These are phyloP conservation scores for Osmerus mordax DNA, from an alignment of 2,113 vertebrate species.

Conservation along the genomic window DNA sequence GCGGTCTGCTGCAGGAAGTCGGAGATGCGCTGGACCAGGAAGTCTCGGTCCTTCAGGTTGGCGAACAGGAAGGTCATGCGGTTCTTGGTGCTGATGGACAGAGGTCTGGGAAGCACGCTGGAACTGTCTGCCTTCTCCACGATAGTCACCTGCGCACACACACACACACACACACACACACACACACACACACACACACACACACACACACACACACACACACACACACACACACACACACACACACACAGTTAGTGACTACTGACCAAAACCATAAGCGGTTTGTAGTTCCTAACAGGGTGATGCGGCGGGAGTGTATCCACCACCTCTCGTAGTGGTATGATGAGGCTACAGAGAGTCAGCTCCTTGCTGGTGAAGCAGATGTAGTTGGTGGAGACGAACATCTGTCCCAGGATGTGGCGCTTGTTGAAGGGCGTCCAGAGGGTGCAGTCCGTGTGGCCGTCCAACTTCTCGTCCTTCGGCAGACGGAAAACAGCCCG, in stretches of 20 bases:
- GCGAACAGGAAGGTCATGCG: constrained; percentile 98
- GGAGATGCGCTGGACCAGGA: constrained; percentile 95
- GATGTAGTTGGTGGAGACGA: constrained; percentile 98
- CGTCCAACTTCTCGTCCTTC: constrained; percentile 95
- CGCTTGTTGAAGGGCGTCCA: constrained; percentile 99
- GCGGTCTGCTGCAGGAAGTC: constrained; percentile 97
- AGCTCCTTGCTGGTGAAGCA: constrained; percentile 98
- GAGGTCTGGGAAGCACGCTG: constrained; percentile 89
- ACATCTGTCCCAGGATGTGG: constrained; percentile 98
- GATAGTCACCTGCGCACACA: constrained; percentile 84
- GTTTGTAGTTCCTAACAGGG: background rate
- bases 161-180: background rate
- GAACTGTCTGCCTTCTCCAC: constrained; percentile 98
- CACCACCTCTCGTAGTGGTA: constrained; percentile 89
- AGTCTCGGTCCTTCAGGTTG: constrained; percentile 95
- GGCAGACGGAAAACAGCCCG: constrained; percentile 90
- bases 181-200: background rate
- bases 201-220: constrained; percentile 36
- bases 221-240: constrained; percentile 28
- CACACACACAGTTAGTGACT: background rate
- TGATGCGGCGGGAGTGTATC: background rate
- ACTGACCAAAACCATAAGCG: background rate
- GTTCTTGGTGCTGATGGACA: constrained; percentile 98
- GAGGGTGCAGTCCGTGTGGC: constrained; percentile 95
- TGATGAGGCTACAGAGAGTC: constrained; percentile 93